Evolutionary conservation across 2,113 vertebrate species (phyloP).

Genomic region (Calcarius ornatus): DNA sequence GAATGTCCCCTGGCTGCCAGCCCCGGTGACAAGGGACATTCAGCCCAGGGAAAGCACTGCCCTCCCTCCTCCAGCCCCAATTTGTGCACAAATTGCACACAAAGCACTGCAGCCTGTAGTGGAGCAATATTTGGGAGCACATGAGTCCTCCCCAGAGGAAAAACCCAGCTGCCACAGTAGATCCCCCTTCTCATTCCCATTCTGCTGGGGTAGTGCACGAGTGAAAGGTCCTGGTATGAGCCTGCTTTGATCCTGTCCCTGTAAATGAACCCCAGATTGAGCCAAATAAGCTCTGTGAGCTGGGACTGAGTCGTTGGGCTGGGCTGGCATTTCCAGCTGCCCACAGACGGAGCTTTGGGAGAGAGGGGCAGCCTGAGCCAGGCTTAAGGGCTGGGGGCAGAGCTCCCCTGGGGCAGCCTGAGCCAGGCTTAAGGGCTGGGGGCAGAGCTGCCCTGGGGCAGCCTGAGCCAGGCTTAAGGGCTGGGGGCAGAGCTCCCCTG

Average conservation of each 20-base stretch:
- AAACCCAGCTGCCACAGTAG: not conserved
- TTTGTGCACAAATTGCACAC: rapidly evolving
- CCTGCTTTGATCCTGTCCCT: not conserved
- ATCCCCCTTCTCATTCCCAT: not conserved
- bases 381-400: not conserved
- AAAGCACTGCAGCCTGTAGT: not conserved
- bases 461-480: no score
- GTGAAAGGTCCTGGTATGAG: not conserved
- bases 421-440: not conserved
- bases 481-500: no score
- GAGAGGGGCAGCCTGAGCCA: not conserved
- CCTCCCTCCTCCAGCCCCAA: not conserved
- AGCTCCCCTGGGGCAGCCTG: not conserved
- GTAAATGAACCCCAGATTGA: not conserved
- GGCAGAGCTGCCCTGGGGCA: no score
- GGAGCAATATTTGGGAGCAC: not conserved
- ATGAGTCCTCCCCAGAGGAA: not conserved
- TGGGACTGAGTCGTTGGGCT: not conserved
- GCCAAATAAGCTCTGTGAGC: not conserved
- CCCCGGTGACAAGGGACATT: not conserved
- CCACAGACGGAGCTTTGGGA: not conserved
- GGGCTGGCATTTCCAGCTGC: not conserved
- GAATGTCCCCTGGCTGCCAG: not conserved
- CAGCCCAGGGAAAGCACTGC: not conserved
- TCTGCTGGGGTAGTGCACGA: not conserved